Evolutionary conservation across 2,113 vertebrate species (phyloP).

Genomic region (Vanacampus margaritifer): DNA sequence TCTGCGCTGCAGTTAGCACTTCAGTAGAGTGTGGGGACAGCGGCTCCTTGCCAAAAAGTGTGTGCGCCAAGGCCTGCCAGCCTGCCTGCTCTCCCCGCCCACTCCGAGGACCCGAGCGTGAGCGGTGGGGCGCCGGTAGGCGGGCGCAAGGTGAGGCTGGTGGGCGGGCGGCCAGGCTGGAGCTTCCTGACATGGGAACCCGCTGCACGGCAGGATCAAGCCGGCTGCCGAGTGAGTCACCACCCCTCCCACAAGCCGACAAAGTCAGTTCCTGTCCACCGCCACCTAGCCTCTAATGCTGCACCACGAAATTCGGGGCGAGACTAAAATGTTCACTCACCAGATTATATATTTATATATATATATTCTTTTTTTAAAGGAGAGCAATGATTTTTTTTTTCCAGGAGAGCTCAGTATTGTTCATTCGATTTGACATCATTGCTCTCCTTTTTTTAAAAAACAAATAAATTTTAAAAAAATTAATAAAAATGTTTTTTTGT

Average conservation of each 20-base stretch:
- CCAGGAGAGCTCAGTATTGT: too few relatives aligned
- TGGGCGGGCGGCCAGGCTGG: conserved; percentile 73
- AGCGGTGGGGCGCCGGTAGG: conserved; percentile 62
- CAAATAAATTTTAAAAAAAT: too few relatives aligned
- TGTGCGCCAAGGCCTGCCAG: conserved; percentile 66
- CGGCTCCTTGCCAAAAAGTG: conserved; percentile 65
- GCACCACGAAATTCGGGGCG: conserved; percentile 39
- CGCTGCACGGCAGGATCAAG: conserved; percentile 73
- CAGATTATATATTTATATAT: too few relatives aligned
- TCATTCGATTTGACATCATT: too few relatives aligned
- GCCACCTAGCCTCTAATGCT: conserved; percentile 47
- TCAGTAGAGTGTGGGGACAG: conserved; percentile 64
- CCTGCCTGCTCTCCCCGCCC: conserved; percentile 67
- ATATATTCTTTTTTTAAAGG: too few relatives aligned
- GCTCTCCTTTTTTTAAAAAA: too few relatives aligned
- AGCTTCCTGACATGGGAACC: conserved; percentile 74
- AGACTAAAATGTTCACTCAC: conserved; percentile 25
- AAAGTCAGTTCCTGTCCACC: conserved; percentile 39
- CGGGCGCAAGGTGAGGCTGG: conserved; percentile 72
- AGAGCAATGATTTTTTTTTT: too few relatives aligned
- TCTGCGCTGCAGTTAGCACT: conserved; percentile 66
- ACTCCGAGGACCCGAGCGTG: conserved; percentile 69
- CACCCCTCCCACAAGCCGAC: conserved; percentile 68
- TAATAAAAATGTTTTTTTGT: too few relatives aligned
- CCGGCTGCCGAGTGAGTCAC: conserved; percentile 71